Percentiles rank a stretch among this genome's conserved stretches.
Evolutionary conservation across 2,888 invertebrate species (phyloP).

Genomic region (Eupithecia subfuscata): DNA sequence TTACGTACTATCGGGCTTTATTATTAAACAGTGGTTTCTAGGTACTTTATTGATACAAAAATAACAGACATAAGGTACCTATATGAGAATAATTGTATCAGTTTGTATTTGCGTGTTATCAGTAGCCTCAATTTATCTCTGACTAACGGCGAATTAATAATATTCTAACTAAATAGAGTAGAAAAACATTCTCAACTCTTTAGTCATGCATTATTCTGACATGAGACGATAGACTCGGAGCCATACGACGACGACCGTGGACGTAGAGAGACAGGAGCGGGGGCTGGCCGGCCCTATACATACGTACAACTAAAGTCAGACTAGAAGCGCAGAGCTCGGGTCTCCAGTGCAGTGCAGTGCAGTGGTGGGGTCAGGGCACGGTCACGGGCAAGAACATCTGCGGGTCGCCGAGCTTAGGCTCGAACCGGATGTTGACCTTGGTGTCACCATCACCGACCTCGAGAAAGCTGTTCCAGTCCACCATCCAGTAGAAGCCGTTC

Average conservation of each 20-base stretch:
- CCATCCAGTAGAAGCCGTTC: slow-evolving; percentile 92
- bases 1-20: background rate
- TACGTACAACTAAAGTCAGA: background rate
- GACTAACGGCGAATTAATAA: slow-evolving; percentile 39
- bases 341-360: too few species aligned
- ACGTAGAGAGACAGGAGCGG: background rate
- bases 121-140: slow-evolving; percentile 35
- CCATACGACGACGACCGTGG: background rate
- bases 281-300: background rate
- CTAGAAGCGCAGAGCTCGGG: background rate
- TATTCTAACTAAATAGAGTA: slow-evolving; percentile 29
- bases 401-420: slow-evolving; percentile 92
- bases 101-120: background rate
- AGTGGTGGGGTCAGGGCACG: slow-evolving; percentile 83
- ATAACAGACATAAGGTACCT: background rate
- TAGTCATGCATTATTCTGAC: background rate
- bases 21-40: background rate
- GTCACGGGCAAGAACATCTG: slow-evolving; percentile 90
- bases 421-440: slow-evolving; percentile 91
- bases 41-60: background rate
- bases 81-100: background rate
- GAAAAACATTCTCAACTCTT: background rate
- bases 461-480: slow-evolving; percentile 94
- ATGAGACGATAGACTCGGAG: background rate
- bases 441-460: slow-evolving; percentile 91